Percentiles rank a stretch among this genome's conserved stretches.
Conservation (phyloP, 2,113 vertebrate species). For the Erythrolamprus reginae region DNA sequence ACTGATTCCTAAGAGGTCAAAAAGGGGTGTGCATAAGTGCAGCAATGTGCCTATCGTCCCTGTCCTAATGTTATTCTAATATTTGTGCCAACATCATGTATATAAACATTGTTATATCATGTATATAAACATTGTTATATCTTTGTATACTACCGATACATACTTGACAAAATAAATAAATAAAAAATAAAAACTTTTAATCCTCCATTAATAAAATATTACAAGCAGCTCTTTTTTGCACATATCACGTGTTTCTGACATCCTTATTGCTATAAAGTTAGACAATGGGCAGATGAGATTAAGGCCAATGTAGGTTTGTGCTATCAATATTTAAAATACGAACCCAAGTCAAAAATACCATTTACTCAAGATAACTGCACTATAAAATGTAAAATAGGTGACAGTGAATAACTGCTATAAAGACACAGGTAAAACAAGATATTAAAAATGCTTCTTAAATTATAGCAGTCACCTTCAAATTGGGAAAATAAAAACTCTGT, state of each 20-base stretch:
- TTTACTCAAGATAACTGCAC: background rate
- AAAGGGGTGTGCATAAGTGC: no score
- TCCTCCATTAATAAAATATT: background rate
- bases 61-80: no score
- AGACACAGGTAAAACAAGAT: background rate
- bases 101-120: no score
- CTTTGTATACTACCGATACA: no score
- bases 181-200: no score
- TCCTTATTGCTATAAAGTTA: background rate
- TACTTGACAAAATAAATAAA: no score
- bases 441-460: background rate
- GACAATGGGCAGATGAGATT: background rate
- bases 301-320: background rate
- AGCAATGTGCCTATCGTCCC: no score
- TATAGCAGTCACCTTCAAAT: background rate
- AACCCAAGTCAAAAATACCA: background rate
- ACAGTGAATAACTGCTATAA: background rate
- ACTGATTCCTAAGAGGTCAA: no score
- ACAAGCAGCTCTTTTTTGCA: background rate
- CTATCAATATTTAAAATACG: background rate
- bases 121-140: no score
- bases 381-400: background rate
- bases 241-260: background rate
- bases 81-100: no score
- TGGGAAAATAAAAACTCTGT: background rate